Percentiles rank a stretch among this genome's conserved stretches.
Evolutionary conservation across 1,140 invertebrate genomes (phyloP).

Genomic region (Drosophila aff.): DNA sequence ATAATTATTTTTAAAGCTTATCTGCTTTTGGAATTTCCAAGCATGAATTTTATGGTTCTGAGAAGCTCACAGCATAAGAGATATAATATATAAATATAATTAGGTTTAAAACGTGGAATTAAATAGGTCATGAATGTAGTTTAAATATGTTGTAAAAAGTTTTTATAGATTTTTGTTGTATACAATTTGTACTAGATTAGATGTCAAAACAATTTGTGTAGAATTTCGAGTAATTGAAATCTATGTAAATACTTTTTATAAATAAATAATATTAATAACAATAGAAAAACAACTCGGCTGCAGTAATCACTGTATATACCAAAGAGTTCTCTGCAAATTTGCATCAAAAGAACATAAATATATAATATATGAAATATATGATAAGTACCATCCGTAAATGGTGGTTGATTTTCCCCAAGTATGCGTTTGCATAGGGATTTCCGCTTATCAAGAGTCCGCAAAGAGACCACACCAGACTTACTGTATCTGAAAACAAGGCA

Average conservation of each 20-base stretch:
- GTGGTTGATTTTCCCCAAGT: slow-evolving; percentile 44
- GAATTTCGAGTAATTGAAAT: no score
- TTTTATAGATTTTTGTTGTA: no score
- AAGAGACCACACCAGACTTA: slow-evolving; percentile 16
- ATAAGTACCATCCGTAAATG: slow-evolving; percentile 2
- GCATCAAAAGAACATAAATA: slow-evolving; percentile 21
- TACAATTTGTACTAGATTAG: no score
- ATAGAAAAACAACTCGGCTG: no score
- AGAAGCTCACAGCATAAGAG: neutral
- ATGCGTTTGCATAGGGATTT: slow-evolving; percentile 36
- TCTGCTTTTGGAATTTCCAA: neutral
- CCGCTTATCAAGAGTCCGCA: slow-evolving; percentile 44
- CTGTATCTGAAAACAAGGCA: neutral
- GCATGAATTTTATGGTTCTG: no score
- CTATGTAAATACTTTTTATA: no score
- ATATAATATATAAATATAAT: no score
- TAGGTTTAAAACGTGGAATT: no score
- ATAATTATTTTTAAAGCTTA: neutral
- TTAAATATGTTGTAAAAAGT: no score
- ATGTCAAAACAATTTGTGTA: no score
- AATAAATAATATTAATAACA: no score
- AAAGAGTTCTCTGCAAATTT: slow-evolving; percentile 11
- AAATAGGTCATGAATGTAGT: no score
- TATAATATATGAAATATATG: neutral
- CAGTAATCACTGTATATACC: slow-evolving; percentile 9